A percentile compares a stretch with the other conserved stretches of the same genome.
Conservation (phyloP, 1,140 invertebrate genomes). For the Sycobia sp. region DNA sequence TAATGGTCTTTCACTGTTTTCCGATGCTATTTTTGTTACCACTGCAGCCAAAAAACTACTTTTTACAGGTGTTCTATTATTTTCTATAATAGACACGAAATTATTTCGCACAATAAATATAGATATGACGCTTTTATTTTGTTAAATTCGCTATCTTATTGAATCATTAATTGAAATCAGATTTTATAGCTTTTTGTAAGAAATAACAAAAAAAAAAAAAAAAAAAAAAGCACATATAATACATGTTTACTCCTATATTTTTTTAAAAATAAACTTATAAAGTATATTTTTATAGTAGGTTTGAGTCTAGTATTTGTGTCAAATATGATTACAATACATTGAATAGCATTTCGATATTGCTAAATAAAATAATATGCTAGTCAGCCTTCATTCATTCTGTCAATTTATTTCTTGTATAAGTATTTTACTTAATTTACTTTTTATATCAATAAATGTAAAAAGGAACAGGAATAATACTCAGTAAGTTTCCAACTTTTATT, state of each 20-base stretch:
- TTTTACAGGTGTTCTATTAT: conserved; percentile 21
- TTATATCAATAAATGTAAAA: not conserved
- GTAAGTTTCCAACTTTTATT: conserved; percentile 4
- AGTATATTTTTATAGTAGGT: conserved; percentile 33
- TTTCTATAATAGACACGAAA: conserved; percentile 20
- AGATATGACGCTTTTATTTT: conserved; percentile 7
- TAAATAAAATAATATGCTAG: conserved; percentile 23
- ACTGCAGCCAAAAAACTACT: conserved; percentile 21
- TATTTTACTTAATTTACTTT: conserved; percentile 10
- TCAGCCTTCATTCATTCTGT: conserved; percentile 21
- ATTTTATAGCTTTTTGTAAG: conserved; percentile 19
- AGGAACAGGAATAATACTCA: conserved; percentile 17
- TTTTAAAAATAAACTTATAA: conserved; percentile 22
- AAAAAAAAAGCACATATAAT: conserved; percentile 13
- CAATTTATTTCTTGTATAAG: conserved; percentile 3
- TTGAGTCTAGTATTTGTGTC: conserved; percentile 25
- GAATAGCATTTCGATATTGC: conserved; percentile 24
- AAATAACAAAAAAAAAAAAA: conserved; percentile 17
- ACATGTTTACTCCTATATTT: conserved; percentile 25
- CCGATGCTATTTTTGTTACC: conserved; percentile 24
- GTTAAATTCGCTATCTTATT: conserved; percentile 5
- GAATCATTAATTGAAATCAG: conserved; percentile 14
- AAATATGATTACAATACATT: not conserved
- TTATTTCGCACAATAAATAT: not conserved
- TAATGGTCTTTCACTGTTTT: conserved; percentile 8